phyloP scores from a whole-genome alignment of 2,888 invertebrate species.

The Zele albiditarsus region DNA sequence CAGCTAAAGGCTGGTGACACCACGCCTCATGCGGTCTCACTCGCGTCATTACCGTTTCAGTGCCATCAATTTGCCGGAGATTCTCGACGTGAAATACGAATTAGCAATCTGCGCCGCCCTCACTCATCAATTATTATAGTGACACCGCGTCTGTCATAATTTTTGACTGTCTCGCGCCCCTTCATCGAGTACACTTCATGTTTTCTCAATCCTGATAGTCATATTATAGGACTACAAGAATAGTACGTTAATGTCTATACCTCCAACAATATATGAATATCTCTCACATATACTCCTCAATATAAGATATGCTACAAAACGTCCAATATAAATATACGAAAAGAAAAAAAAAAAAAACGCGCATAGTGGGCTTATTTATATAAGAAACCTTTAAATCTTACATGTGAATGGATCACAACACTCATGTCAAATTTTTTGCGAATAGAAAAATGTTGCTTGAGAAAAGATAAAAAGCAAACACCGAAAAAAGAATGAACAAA shows the following conservation, averaged over 20 bases:
- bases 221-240: no score
- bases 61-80: constrained; percentile 50
- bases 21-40: constrained; percentile 32
- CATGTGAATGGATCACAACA: constrained; percentile 28
- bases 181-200: background rate
- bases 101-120: constrained; percentile 59
- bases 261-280: no score
- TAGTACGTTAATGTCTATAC: no score
- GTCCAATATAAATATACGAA: no score
- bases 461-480: constrained; percentile 13
- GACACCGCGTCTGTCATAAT: constrained; percentile 45
- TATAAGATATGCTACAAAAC: no score
- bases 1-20: constrained; percentile 30
- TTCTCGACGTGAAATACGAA: constrained; percentile 57
- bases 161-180: background rate
- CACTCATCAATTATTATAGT: constrained; percentile 57
- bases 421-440: constrained; percentile 37
- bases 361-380: background rate
- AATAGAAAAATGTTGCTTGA: background rate
- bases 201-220: no score
- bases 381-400: constrained; percentile 33
- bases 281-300: no score
- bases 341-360: background rate
- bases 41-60: constrained; percentile 41
- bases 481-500: constrained; percentile 19